A percentile compares a stretch with the other conserved stretches of the same genome.
These are phyloP conservation scores for Uropetala carovei DNA, from an alignment of 2,888 invertebrate species.

Conservation along the genomic window DNA sequence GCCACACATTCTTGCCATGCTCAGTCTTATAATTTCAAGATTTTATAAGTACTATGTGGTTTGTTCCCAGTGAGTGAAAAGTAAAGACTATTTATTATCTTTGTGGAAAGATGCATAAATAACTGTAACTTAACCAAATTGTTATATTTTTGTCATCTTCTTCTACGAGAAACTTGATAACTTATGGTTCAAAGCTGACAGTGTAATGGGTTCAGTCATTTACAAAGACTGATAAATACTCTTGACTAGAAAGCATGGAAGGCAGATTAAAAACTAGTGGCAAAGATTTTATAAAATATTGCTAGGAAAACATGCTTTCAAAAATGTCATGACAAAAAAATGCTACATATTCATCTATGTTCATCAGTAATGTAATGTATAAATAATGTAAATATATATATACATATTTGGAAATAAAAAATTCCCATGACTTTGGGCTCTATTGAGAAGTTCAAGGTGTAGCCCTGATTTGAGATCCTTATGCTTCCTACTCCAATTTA, in stretches of 20 bases:
- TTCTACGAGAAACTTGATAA: background rate
- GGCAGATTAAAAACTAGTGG: background rate
- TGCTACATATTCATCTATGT: constrained; percentile 4
- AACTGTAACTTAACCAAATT: background rate
- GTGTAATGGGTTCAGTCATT: background rate
- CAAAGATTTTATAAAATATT: constrained; percentile 4
- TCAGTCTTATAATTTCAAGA: background rate
- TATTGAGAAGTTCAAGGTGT: background rate
- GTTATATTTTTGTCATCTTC: constrained; percentile 12
- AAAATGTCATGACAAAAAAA: background rate
- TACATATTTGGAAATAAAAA: constrained; percentile 34
- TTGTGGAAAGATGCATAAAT: background rate
- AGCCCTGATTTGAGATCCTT: constrained; percentile 29
- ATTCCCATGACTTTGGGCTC: background rate
- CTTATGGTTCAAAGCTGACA: background rate
- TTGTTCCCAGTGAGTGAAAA: background rate
- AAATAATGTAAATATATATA: constrained; percentile 48
- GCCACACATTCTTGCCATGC: background rate
- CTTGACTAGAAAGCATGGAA: background rate
- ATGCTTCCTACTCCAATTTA: background rate
- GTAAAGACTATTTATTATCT: background rate
- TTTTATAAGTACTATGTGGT: background rate
- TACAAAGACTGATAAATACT: background rate
- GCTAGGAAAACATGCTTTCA: background rate
- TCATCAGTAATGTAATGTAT: constrained; percentile 36